Conservation (phyloP, 2,797 vertebrate genomes). For the Rhabdophis nuchalis region DNA sequence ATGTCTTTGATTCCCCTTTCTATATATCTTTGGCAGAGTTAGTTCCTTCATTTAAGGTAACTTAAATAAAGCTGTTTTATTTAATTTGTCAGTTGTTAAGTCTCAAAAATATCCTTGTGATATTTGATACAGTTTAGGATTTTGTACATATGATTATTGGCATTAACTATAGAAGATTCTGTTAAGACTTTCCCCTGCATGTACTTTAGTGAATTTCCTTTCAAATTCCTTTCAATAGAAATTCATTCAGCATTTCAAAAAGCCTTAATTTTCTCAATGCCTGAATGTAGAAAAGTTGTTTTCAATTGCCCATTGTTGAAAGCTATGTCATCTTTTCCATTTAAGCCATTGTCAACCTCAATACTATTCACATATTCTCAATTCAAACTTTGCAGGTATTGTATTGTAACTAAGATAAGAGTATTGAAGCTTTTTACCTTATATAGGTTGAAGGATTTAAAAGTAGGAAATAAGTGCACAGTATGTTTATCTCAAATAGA, state of each 20-base stretch:
- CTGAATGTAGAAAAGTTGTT: neutral
- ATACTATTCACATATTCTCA: conserved; percentile 5
- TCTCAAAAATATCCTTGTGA: neutral
- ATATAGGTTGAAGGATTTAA: neutral
- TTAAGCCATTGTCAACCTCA: neutral
- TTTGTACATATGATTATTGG: neutral
- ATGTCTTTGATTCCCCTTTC: neutral
- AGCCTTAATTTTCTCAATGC: neutral
- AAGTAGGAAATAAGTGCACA: neutral
- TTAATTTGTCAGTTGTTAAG: neutral
- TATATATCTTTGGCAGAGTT: neutral
- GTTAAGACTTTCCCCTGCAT: neutral
- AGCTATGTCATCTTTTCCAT: conserved; percentile 14
- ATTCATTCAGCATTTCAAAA: neutral
- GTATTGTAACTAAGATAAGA: conserved; percentile 3
- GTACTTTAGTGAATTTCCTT: neutral
- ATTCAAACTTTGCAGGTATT: neutral
- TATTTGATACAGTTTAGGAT: neutral
- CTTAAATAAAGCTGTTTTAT: neutral
- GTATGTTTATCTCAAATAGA: neutral
- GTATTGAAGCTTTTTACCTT: neutral
- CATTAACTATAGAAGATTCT: neutral
- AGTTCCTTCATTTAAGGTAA: neutral
- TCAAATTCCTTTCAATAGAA: neutral
- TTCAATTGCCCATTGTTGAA: neutral